A percentile compares a stretch with the other conserved stretches of the same genome.
phyloP scores from a whole-genome alignment of 2,113 vertebrate genomes.

The Neoarius graeffei region DNA sequence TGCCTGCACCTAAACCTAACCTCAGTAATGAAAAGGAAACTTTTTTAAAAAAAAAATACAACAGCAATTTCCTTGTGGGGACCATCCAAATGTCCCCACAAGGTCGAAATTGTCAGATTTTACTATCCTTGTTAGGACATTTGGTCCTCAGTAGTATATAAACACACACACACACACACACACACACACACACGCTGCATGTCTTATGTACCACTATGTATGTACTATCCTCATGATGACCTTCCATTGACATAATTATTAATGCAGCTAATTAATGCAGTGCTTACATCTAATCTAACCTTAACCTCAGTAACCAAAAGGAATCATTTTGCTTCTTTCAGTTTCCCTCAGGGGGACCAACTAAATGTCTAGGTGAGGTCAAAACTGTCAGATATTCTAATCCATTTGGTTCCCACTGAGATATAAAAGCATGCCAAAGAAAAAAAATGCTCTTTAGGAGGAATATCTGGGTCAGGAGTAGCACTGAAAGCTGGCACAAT shows the following conservation, averaged over 20 bases:
- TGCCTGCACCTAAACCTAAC: too few relatives aligned
- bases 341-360: background rate
- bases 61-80: too few relatives aligned
- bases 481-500: background rate
- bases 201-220: background rate
- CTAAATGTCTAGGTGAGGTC: background rate
- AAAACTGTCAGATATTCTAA: background rate
- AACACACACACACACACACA: background rate
- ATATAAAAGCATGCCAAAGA: slow-evolving; percentile 28
- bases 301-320: background rate
- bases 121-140: too few relatives aligned
- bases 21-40: too few relatives aligned
- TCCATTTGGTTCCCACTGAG: background rate
- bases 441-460: slow-evolving; percentile 9
- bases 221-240: background rate
- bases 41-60: too few relatives aligned
- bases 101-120: too few relatives aligned
- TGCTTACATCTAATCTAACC: background rate
- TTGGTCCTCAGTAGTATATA: background rate
- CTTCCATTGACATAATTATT: slow-evolving; percentile 6
- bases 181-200: background rate
- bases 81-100: too few relatives aligned
- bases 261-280: background rate
- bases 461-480: slow-evolving; percentile 2
- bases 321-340: background rate